Percentiles rank a stretch among this genome's conserved stretches.
phyloP scores from a whole-genome alignment of 2,797 vertebrate species.

The Pteropus rufus region DNA sequence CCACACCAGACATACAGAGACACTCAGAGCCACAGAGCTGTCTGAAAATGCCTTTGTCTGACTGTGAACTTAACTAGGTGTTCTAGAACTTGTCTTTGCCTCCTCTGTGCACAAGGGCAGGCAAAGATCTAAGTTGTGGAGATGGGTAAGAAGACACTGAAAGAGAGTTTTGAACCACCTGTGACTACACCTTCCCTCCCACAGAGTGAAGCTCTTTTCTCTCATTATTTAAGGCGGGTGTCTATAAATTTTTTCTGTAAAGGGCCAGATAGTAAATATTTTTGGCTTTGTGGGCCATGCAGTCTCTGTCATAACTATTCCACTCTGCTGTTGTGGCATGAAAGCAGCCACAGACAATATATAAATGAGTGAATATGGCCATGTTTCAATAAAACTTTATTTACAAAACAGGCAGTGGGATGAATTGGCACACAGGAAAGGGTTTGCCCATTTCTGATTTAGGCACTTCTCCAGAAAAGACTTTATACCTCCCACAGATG shows the following conservation, averaged over 20 bases:
- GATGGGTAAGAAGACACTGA: neutral
- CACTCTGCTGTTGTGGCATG: neutral
- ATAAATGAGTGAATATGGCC: neutral
- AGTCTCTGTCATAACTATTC: neutral
- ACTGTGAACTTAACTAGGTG: neutral
- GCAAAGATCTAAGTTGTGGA: neutral
- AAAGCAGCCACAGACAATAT: neutral
- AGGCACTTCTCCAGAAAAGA: neutral
- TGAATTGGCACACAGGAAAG: neutral
- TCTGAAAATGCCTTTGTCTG: neutral
- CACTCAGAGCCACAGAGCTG: neutral
- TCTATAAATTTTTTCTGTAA: neutral
- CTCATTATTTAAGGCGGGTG: neutral
- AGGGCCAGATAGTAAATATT: neutral
- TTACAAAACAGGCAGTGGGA: neutral
- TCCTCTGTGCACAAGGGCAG: too few species aligned
- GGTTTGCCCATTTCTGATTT: neutral
- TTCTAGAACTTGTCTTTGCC: neutral
- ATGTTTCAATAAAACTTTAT: conserved; percentile 7
- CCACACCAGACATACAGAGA: neutral
- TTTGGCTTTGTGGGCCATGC: neutral
- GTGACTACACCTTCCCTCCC: neutral
- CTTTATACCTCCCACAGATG: neutral
- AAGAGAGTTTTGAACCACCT: neutral
- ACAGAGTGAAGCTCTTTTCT: neutral